Base-by-base conservation (phyloP, 37 sponge, comb jelly and placozoan genomes). In the Spongilla lacustris region DNA sequence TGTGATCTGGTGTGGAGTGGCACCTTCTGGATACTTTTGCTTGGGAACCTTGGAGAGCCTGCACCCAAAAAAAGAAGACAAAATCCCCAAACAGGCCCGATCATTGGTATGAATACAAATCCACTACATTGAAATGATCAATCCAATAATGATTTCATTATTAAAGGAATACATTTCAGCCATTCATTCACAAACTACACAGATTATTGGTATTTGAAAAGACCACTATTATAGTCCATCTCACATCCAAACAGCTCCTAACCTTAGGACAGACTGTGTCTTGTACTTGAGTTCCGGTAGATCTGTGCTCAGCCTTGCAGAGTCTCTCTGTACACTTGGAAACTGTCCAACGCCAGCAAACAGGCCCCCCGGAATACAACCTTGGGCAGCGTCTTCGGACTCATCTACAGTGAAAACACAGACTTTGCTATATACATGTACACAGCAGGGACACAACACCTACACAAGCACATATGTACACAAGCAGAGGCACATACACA, bases 1-100 rank as follows among this genome's bases (percentile, higher is more conserved):
- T 2, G 94, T 89, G 80, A 97, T 90, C 27, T 97, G 92, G 67
- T 82, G 48, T 24, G 98, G 95, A n/a, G 96, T 80, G 26, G 94
- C 78, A 12, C 88, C 96, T 35, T 67, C 69, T 21, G 98, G 96
- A 32, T 87, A 76, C 75, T 86, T 91, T 26, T 78, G 81, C 9
- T 36, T 67, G 24, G 98, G 92, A 10, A 95, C 81, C n/a, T 24
- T 48, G n/a, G 94, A 84, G 76, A 97, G 89, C 74, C 96, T 92
- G 49, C 5, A 68, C 23, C 70, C 4, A 36, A 22, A 1, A 58
- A 58, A 58, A 1, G 58, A 58, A 1, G 79, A 34, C 11, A 73
- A 58, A 58, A 19, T 13, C 11, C 58, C 1, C 14, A 58, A 4
- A 46, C 46, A 46, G 4, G 4, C 8, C 8, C 46, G 8, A 8